Conservation (phyloP, 2,888 invertebrate genomes). For the Tyria jacobaeae region DNA sequence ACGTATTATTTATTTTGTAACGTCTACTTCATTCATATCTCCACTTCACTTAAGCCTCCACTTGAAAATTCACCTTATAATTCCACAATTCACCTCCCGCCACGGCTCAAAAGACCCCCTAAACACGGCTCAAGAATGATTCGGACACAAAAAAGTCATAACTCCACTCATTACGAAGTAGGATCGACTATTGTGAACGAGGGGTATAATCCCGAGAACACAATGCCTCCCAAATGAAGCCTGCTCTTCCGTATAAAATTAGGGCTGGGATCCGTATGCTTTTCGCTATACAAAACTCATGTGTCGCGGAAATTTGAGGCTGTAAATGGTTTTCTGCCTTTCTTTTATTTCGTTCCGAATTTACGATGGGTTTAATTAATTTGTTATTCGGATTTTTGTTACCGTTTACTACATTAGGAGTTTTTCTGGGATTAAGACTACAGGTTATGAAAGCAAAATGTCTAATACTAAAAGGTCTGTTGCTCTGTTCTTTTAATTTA, state of each 20-base stretch:
- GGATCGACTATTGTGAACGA: constrained; percentile 55
- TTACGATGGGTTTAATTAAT: constrained; percentile 32
- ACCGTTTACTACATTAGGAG: constrained; percentile 8
- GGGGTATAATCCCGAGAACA: constrained; percentile 69
- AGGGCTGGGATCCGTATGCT: constrained; percentile 63
- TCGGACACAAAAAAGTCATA: constrained; percentile 72
- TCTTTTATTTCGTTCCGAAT: constrained; percentile 18
- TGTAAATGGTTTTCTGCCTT: constrained; percentile 34
- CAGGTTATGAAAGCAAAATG: neutral
- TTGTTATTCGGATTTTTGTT: constrained; percentile 26
- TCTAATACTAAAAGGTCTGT: too few relatives aligned
- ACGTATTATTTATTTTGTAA: neutral
- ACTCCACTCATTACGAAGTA: constrained; percentile 73
- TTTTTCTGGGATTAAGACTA: neutral
- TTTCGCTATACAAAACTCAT: constrained; percentile 47
- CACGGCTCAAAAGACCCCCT: constrained; percentile 45
- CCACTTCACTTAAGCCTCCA: neutral
- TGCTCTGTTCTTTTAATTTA: too few relatives aligned
- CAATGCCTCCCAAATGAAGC: constrained; percentile 71
- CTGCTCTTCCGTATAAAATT: constrained; percentile 64
- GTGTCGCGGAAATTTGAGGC: constrained; percentile 54
- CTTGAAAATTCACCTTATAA: constrained; percentile 22
- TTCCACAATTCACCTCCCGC: constrained; percentile 47
- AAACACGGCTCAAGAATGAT: constrained; percentile 60
- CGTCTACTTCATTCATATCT: neutral